Base-by-base conservation (phyloP, 2,888 invertebrate genomes). In the Phyllotreta striolata region DNA sequence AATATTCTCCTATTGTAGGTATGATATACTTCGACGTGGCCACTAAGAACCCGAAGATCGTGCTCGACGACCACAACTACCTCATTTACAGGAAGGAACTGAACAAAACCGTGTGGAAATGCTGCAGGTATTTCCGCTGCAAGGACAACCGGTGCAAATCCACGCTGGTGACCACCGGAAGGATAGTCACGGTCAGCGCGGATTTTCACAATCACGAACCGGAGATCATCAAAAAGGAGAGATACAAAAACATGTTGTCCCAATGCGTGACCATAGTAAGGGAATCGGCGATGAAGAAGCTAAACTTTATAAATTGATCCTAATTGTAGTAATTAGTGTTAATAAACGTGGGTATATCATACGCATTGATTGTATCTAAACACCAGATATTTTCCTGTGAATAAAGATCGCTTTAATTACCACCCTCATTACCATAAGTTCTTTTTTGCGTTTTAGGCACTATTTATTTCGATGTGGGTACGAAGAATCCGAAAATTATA, bases 41-140 rank as follows among this genome's bases (percentile, higher is more conserved):
- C 3, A 76, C 75, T 35, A 76, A 76, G 62, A 74, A 76, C 62
- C 76, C 76, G 38, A 76, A 76, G 66, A 75, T 76, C 9, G 72
- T 76, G 6, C 67, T 76, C 6, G 75, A 76, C 62, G 70, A 73
- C 52, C 67, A 75, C 63, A 70, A 72, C 44, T 76, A 75, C 49
- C 62, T 74, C 34, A 73, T 76, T 35, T 73, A 73, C 59, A 60
- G 72, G 43, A 76, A 75, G 54, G 73, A 75, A 38, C 12, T 55
- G 1, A 72, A 74, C 35, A 73, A 73, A 63, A 76, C 76, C 0
- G 66, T 75, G 6, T 76, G 76, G 76, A 75, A 72, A 59, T 76
- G 76, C 60, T 73, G 71, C 34, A 70, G 72, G 34, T 76, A 76
- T 56, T 76, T 75, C 47, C 62, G 70, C 24, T 70, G 72, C 34